Conservation (phyloP, 1,140 invertebrate species). For the Spodoptera frugiperda region DNA sequence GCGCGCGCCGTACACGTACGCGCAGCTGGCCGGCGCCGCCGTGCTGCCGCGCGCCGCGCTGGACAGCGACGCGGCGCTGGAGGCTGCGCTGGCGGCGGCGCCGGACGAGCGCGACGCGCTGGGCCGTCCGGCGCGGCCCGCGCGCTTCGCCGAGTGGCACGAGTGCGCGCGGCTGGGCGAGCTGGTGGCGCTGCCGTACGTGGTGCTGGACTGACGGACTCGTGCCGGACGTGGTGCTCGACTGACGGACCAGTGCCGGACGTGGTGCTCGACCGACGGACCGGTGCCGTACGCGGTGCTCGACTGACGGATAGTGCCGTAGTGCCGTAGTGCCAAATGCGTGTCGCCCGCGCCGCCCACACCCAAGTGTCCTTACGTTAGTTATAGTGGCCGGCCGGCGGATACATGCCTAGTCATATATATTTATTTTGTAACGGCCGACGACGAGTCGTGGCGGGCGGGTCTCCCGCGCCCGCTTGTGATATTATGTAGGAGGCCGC, state of each 20-base stretch:
- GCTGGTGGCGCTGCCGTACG: constrained; percentile 94
- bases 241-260: constrained; percentile 95
- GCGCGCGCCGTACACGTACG: constrained; percentile 57
- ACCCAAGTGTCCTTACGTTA: constrained; percentile 80
- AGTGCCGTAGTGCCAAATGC: constrained; percentile 61
- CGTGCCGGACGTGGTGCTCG: constrained; percentile 97
- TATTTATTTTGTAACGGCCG: constrained; percentile 66
- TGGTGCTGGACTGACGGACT: constrained; percentile 93
- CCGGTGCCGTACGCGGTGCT: constrained; percentile 97
- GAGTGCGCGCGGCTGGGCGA: constrained; percentile 90
- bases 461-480: constrained; percentile 53
- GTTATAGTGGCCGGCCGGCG: constrained; percentile 56
- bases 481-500: constrained; percentile 54
- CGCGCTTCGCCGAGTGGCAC: constrained; percentile 92
- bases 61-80: constrained; percentile 44
- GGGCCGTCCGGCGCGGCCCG: constrained; percentile 65
- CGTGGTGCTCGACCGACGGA: constrained; percentile 93
- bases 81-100: constrained; percentile 50
- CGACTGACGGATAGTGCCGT: constrained; percentile 91
- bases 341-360: constrained; percentile 30
- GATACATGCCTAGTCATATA: constrained; percentile 36
- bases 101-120: constrained; percentile 59
- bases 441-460: constrained; percentile 40
- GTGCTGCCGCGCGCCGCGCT: constrained; percentile 54
- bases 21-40: constrained; percentile 60